These are phyloP conservation scores for Troilus luridus DNA, from an alignment of 2,888 invertebrate species.

Conservation along the genomic window DNA sequence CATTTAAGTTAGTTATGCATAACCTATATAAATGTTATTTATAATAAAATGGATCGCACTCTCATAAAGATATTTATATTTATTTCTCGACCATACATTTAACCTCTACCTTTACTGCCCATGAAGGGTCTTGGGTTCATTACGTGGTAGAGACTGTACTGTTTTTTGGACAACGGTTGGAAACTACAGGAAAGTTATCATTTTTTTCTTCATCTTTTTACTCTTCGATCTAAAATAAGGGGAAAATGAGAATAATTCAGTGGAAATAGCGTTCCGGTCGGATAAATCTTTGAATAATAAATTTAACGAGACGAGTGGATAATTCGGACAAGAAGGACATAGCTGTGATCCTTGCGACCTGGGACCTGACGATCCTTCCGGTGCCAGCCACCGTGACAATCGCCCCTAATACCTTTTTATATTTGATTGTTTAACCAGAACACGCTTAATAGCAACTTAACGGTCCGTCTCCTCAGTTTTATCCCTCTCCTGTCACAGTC, in stretches of 20 bases:
- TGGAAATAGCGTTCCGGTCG: background rate
- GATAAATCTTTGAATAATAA: background rate
- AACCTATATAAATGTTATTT: background rate
- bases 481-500: background rate
- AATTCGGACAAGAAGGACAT: background rate
- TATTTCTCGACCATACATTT: too few relatives aligned
- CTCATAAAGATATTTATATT: too few relatives aligned
- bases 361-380: background rate
- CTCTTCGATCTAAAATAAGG: background rate
- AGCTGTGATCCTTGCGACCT: background rate
- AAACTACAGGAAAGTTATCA: background rate
- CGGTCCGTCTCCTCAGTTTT: constrained; percentile 13
- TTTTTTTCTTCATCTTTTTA: background rate
- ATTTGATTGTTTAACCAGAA: constrained; percentile 59
- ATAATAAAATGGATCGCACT: background rate
- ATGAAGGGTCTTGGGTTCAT: too few relatives aligned
- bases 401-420: constrained; percentile 56
- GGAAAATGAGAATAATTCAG: background rate
- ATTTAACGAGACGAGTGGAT: background rate
- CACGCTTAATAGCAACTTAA: constrained; percentile 38
- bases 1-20: too few relatives aligned
- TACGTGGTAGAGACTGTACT: too few relatives aligned
- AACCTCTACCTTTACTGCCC: too few relatives aligned
- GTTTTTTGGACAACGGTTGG: too few relatives aligned
- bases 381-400: background rate